These are phyloP conservation scores for Epizoanthus illoricatus DNA, from an alignment of 92 coral and sea anemone genomes.

Conservation along the genomic window DNA sequence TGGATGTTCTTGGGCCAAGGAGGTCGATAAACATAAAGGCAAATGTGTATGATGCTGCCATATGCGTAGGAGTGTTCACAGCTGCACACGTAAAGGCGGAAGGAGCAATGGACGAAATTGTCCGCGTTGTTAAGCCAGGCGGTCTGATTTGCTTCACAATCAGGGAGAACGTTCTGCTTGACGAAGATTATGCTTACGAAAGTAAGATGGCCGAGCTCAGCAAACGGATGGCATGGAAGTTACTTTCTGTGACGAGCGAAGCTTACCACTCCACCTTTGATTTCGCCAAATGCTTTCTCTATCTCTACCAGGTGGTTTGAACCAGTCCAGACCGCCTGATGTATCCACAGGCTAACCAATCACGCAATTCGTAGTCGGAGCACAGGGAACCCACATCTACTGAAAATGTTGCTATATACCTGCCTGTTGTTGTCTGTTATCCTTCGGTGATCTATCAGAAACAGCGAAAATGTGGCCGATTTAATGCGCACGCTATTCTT, in stretches of 20 bases:
- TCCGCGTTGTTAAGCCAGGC: constrained; percentile 82
- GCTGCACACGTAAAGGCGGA: constrained; percentile 83
- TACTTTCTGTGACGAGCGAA: constrained; percentile 61
- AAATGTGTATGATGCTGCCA: constrained; percentile 78
- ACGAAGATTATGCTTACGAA: constrained; percentile 70
- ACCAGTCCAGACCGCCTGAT: neutral
- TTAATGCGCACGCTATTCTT: too few relatives aligned
- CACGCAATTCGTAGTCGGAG: too few relatives aligned
- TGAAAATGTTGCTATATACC: too few relatives aligned
- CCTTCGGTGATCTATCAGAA: too few relatives aligned
- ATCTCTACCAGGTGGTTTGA: constrained; percentile 72
- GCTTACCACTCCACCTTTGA: constrained; percentile 71
- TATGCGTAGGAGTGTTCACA: constrained; percentile 82
- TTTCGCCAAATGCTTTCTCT: constrained; percentile 60
- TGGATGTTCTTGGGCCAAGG: constrained; percentile 53
- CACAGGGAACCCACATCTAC: too few relatives aligned
- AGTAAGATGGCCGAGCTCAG: constrained; percentile 79
- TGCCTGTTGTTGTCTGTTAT: too few relatives aligned
- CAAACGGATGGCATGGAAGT: constrained; percentile 65
- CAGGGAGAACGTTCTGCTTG: constrained; percentile 74
- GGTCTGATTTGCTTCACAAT: constrained; percentile 90
- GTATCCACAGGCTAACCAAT: too few relatives aligned
- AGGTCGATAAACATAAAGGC: constrained; percentile 49
- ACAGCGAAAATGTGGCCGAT: too few relatives aligned
- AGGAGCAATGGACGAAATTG: constrained; percentile 93